Conservation (phyloP, 2,797 vertebrate species). For the Hirundo rustica region DNA sequence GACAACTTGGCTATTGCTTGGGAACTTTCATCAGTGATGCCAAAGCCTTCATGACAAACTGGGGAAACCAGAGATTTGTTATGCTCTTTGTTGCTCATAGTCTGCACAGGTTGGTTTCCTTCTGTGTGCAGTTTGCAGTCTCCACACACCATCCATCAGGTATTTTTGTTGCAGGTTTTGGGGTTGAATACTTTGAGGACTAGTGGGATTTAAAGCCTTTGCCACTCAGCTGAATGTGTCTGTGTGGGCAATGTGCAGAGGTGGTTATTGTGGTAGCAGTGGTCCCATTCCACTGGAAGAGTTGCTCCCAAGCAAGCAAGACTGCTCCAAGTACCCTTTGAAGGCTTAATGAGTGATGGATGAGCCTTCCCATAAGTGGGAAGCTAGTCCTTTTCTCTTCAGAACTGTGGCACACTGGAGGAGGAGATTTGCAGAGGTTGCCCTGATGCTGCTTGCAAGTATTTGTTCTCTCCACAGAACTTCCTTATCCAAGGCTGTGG, state of each 20-base stretch:
- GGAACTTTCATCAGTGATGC: constrained; percentile 18
- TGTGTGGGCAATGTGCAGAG: background rate
- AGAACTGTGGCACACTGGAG: background rate
- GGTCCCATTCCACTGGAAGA: background rate
- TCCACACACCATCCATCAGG: background rate
- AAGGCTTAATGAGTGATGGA: background rate
- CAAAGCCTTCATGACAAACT: constrained; percentile 18
- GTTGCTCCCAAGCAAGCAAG: background rate
- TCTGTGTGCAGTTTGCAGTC: background rate
- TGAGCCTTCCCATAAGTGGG: background rate
- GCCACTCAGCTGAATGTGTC: background rate
- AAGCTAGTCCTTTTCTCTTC: background rate
- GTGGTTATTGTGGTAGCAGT: background rate
- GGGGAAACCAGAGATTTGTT: constrained; percentile 30
- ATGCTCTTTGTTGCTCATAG: background rate
- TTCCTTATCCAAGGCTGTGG: background rate
- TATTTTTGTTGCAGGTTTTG: background rate
- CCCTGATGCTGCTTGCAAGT: background rate
- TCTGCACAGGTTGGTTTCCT: background rate
- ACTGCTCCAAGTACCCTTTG: background rate
- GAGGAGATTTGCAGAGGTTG: background rate
- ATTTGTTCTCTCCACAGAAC: background rate
- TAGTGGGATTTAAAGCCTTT: constrained; percentile 18
- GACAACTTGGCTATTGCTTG: constrained; percentile 22
- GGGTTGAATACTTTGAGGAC: background rate